Conservation (phyloP, 2,888 invertebrate genomes). For the Ctenicera cuprea region DNA sequence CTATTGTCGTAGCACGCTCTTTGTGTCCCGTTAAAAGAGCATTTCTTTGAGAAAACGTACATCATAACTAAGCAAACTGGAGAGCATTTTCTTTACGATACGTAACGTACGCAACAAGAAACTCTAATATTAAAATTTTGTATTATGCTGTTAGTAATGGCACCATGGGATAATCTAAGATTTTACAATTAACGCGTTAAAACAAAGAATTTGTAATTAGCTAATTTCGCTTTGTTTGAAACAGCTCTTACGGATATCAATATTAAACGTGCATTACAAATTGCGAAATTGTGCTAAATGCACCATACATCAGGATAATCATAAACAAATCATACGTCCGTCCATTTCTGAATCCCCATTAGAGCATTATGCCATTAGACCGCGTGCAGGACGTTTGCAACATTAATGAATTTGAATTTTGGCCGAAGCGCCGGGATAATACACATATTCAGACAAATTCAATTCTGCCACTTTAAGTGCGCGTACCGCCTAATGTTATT, state of each 20-base stretch:
- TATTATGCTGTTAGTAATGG: background rate
- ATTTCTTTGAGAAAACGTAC: background rate
- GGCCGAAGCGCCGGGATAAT: background rate
- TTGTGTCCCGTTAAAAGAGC: background rate
- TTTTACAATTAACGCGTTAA: background rate
- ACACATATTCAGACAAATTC: too few relatives aligned
- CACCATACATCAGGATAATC: background rate
- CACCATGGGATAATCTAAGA: too few relatives aligned
- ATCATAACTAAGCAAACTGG: constrained; percentile 5
- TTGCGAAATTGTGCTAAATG: background rate
- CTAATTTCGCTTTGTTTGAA: background rate
- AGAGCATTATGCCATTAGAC: background rate
- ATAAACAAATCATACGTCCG: constrained; percentile 19
- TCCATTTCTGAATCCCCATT: constrained; percentile 9
- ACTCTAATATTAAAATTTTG: constrained; percentile 17
- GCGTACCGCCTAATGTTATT: too few relatives aligned
- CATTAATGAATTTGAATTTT: constrained; percentile 5
- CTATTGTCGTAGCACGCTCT: constrained; percentile 44
- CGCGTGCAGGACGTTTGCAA: background rate
- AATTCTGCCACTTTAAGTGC: too few relatives aligned
- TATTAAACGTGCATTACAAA: background rate
- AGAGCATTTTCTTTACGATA: background rate
- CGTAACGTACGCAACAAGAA: background rate
- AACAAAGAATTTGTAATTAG: too few relatives aligned
- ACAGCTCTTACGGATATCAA: background rate